Evolutionary conservation across 1,140 invertebrate genomes (phyloP).

Genomic region (Pinna nobilis): DNA sequence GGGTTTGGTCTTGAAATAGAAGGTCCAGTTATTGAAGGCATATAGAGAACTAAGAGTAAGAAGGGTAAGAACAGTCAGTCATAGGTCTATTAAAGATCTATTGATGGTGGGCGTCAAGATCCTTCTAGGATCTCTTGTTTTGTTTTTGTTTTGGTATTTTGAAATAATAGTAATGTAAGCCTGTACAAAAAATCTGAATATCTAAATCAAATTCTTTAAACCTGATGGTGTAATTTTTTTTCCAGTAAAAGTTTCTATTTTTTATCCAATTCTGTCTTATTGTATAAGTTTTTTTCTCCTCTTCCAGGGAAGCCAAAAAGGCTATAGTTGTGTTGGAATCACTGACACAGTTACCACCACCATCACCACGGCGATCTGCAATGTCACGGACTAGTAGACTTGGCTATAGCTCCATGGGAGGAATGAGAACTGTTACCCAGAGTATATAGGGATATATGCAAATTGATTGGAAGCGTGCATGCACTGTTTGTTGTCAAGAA

Average conservation of each 20-base stretch:
- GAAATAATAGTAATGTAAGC: background rate
- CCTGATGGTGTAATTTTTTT: background rate
- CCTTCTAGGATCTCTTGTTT: too few relatives aligned
- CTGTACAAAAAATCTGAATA: background rate
- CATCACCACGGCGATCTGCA: conserved; percentile 14
- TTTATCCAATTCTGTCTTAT: background rate
- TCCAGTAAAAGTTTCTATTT: background rate
- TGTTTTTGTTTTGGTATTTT: background rate
- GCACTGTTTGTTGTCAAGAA: too few relatives aligned
- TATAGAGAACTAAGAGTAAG: too few relatives aligned
- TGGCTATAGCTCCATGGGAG: conserved; percentile 17
- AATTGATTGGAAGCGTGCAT: too few relatives aligned
- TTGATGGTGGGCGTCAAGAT: too few relatives aligned
- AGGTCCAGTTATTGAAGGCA: too few relatives aligned
- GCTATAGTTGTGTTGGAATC: conserved; percentile 54
- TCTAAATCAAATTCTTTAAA: background rate
- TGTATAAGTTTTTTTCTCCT: background rate
- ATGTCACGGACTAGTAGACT: conserved; percentile 7
- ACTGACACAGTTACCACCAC: conserved; percentile 25
- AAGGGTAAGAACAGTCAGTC: too few relatives aligned
- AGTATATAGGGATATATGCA: too few relatives aligned
- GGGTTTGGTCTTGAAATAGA: background rate
- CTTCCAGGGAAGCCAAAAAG: conserved; percentile 60
- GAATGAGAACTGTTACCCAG: conserved; percentile 25
- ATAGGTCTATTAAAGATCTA: too few relatives aligned